Percentiles rank a stretch among this genome's conserved stretches.
Evolutionary conservation across 2,888 invertebrate genomes (phyloP).

Genomic region (Chrysina gloriosa): DNA sequence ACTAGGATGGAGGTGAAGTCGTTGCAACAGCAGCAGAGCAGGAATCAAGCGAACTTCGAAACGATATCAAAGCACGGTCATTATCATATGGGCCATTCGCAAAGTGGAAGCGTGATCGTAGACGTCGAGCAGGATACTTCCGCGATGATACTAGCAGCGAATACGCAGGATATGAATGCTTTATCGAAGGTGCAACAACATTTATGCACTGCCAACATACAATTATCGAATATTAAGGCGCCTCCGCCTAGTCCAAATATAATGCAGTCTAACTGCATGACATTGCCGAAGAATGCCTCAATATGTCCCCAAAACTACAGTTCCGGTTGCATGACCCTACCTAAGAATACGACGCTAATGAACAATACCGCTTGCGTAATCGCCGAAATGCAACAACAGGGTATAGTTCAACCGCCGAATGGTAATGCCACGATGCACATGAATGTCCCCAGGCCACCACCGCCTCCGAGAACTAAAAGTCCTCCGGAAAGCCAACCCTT

Average conservation of each 20-base stretch:
- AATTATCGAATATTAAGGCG: conserved; percentile 68
- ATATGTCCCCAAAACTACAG: conserved; percentile 56
- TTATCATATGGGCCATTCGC: conserved; percentile 80
- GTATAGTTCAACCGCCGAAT: conserved; percentile 71
- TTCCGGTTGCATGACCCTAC: conserved; percentile 69
- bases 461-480: conserved; percentile 69
- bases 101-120: conserved; percentile 84
- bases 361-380: conserved; percentile 68
- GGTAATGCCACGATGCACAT: conserved; percentile 70
- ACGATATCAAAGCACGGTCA: conserved; percentile 85
- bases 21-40: conserved; percentile 80
- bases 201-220: conserved; percentile 65
- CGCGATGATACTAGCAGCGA: conserved; percentile 70
- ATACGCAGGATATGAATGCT: conserved; percentile 67
- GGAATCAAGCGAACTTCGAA: conserved; percentile 74
- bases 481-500: conserved; percentile 71
- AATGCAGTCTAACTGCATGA: conserved; percentile 64
- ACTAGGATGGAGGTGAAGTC: conserved; percentile 82
- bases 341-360: conserved; percentile 69
- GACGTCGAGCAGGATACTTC: conserved; percentile 82
- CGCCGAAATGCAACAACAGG: conserved; percentile 71
- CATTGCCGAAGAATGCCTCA: conserved; percentile 68
- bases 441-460: conserved; percentile 70
- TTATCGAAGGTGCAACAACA: conserved; percentile 70
- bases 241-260: conserved; percentile 72